A percentile compares a stretch with the other conserved stretches of the same genome.
Evolutionary conservation across 2,888 invertebrate genomes (phyloP).

Genomic region (Caradrina clavipalpis): DNA sequence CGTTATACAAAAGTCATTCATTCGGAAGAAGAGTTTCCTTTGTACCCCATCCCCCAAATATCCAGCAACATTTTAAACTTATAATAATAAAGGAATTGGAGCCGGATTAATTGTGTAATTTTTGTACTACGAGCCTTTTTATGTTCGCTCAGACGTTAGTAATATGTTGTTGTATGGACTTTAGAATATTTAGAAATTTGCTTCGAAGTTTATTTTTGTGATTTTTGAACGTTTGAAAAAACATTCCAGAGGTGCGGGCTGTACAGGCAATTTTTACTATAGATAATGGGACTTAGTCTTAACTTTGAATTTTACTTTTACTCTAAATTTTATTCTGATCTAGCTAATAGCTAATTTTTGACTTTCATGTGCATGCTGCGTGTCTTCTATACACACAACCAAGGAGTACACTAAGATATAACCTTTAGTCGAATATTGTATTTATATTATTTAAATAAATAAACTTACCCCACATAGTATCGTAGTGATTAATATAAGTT

Average conservation of each 20-base stretch:
- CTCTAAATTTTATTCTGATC: too few species aligned
- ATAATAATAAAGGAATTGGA: constrained; percentile 81
- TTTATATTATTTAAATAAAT: too few species aligned
- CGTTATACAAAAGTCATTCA: constrained; percentile 77
- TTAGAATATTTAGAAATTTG: constrained; percentile 33
- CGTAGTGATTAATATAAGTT: too few species aligned
- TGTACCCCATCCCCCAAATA: constrained; percentile 75
- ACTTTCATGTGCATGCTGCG: too few species aligned
- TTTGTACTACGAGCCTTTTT: constrained; percentile 77
- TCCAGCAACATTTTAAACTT: constrained; percentile 81
- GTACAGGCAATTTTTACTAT: background rate
- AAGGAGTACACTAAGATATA: too few species aligned
- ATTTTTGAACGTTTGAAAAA: background rate
- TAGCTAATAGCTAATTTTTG: too few species aligned
- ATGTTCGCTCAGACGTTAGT: constrained; percentile 72
- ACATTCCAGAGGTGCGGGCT: background rate
- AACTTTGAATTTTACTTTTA: too few species aligned
- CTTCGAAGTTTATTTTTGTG: constrained; percentile 39
- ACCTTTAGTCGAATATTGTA: too few species aligned
- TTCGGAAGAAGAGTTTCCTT: constrained; percentile 80
- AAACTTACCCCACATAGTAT: too few species aligned
- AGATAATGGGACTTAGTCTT: background rate
- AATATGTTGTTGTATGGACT: constrained; percentile 75
- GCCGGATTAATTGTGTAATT: constrained; percentile 85
- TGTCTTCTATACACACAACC: too few species aligned